Evolutionary conservation across 2,797 vertebrate genomes (phyloP).

Genomic region (Falco naumanni): DNA sequence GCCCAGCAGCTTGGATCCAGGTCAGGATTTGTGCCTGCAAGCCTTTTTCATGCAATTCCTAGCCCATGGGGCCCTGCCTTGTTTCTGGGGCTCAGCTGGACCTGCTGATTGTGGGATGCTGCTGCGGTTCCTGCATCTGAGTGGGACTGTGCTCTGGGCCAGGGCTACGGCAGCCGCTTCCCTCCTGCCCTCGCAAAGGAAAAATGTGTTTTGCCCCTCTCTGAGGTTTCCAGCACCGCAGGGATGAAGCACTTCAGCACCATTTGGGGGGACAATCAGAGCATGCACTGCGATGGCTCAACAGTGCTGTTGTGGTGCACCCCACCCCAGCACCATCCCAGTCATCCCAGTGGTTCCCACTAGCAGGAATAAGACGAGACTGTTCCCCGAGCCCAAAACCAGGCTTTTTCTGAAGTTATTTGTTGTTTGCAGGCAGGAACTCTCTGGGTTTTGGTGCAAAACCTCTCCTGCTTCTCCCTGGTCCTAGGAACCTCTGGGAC

Average conservation of each 20-base stretch:
- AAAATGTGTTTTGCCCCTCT: not conserved
- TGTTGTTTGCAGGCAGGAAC: fast-evolving
- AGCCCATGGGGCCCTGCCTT: not conserved
- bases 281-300: fast-evolving
- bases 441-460: not conserved
- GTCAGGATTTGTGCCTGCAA: slow-evolving; percentile 15
- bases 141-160: fast-evolving
- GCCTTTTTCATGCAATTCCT: not conserved
- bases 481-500: not conserved
- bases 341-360: not conserved
- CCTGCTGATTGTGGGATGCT: not conserved
- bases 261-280: not conserved
- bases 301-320: not conserved
- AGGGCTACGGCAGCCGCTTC: fast-evolving
- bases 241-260: not conserved
- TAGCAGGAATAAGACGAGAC: not conserved
- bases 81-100: not conserved
- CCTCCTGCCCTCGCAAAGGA: fast-evolving
- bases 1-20: not conserved
- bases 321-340: not conserved
- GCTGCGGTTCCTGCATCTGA: not conserved
- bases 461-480: not conserved
- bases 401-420: not conserved
- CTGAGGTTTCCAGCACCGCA: not conserved
- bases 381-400: fast-evolving